phyloP scores from a whole-genome alignment of 2,113 vertebrate genomes.

The Bos taurus region DNA sequence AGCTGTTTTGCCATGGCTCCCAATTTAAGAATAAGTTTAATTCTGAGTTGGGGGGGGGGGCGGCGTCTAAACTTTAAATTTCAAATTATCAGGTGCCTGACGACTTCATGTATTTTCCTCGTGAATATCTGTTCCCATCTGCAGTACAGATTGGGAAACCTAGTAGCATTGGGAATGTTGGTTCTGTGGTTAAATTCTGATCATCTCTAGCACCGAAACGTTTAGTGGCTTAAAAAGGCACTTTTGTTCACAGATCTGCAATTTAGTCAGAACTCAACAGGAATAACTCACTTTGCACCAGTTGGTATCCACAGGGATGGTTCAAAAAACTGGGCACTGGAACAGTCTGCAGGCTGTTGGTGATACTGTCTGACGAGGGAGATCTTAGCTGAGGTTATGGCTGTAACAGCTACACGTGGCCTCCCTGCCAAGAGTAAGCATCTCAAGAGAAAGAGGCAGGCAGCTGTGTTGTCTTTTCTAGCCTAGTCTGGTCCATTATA shows the following conservation, averaged over 20 bases:
- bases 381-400: neutral
- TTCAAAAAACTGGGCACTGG: neutral
- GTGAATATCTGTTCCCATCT: neutral
- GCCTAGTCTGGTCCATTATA: neutral
- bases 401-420: neutral
- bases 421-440: neutral
- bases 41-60: neutral
- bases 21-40: neutral
- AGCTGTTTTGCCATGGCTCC: neutral
- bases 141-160: neutral
- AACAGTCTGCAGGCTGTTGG: neutral
- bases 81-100: neutral
- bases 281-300: neutral
- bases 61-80: neutral
- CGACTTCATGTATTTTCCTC: neutral
- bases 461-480: neutral
- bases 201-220: neutral
- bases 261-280: neutral
- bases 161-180: neutral
- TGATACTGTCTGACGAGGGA: neutral
- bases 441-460: neutral
- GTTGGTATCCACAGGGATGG: neutral
- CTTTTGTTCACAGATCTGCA: neutral
- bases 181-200: neutral
- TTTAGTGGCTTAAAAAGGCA: neutral